Conservation (phyloP, 1,140 invertebrate genomes). For the Rhagoletis pomonella region DNA sequence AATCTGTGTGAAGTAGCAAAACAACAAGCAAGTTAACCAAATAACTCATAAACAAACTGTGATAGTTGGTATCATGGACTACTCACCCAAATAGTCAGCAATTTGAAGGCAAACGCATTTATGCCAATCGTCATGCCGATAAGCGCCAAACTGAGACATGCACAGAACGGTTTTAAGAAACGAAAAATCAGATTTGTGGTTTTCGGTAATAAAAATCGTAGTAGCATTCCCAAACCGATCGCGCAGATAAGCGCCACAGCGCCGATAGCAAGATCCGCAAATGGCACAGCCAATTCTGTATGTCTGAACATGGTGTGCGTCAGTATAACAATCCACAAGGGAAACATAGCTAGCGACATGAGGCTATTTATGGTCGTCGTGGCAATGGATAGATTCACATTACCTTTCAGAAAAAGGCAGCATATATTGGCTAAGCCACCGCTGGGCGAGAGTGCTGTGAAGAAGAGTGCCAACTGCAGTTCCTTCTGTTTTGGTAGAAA, state of each 20-base stretch:
- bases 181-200: constrained; percentile 62
- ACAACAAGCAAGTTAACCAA: neutral
- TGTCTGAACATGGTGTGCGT: constrained; percentile 59
- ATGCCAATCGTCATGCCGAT: constrained; percentile 63
- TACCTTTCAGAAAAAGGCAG: constrained; percentile 63
- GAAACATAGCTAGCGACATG: constrained; percentile 62
- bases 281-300: constrained; percentile 58
- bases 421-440: constrained; percentile 65
- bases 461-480: constrained; percentile 64
- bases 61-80: neutral
- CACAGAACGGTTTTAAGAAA: constrained; percentile 64
- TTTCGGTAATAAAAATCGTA: constrained; percentile 60
- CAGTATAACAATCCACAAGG: constrained; percentile 62
- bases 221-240: constrained; percentile 59
- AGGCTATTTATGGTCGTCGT: constrained; percentile 64
- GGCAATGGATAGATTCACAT: constrained; percentile 63
- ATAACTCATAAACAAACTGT: neutral
- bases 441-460: constrained; percentile 63
- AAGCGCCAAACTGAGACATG: constrained; percentile 62
- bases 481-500: constrained; percentile 55
- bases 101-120: constrained; percentile 61
- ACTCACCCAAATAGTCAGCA: constrained; percentile 61
- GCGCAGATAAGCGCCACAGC: constrained; percentile 60
- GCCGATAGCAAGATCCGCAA: constrained; percentile 58
- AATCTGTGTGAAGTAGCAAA: constrained; percentile 56